phyloP scores from a whole-genome alignment of 2,113 vertebrate species.

The Menidia beryllina region DNA sequence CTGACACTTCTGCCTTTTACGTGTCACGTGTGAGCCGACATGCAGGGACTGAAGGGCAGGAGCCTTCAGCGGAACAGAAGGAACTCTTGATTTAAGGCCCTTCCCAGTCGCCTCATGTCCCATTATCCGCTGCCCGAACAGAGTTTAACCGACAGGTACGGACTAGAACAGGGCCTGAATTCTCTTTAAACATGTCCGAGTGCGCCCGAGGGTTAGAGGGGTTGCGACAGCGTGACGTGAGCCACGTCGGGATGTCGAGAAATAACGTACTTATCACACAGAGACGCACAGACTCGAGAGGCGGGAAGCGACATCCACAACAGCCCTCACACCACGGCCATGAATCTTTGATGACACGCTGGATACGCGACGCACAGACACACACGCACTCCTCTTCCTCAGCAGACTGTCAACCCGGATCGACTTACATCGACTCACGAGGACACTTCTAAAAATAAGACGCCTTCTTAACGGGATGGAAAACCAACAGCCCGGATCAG shows the following conservation, averaged over 20 bases:
- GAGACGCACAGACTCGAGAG: neutral
- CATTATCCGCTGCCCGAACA: slow-evolving; percentile 1
- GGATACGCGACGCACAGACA: slow-evolving; percentile 3
- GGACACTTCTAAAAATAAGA: slow-evolving; percentile 58
- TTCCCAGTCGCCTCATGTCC: neutral
- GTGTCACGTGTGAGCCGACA: neutral
- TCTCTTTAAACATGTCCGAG: neutral
- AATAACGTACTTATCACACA: slow-evolving; percentile 6
- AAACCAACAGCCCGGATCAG: slow-evolving; percentile 29
- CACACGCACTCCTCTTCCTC: slow-evolving; percentile 29
- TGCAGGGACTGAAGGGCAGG: neutral
- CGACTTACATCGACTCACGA: slow-evolving; percentile 55
- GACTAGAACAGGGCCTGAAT: neutral
- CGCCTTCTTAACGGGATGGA: slow-evolving; percentile 15
- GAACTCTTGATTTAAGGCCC: neutral
- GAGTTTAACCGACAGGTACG: neutral
- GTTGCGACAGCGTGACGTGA: slow-evolving; percentile 10
- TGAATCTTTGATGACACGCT: slow-evolving; percentile 34
- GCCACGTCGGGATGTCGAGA: neutral
- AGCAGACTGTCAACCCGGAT: slow-evolving; percentile 51
- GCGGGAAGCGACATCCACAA: slow-evolving; percentile 1
- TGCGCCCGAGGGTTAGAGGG: slow-evolving; percentile 1
- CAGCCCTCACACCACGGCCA: slow-evolving; percentile 18
- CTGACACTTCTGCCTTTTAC: slow-evolving; percentile 4
- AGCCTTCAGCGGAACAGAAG: slow-evolving; percentile 7